phyloP scores from a whole-genome alignment of 2,888 invertebrate genomes.

The Imbricaverruca yamaguchii region DNA sequence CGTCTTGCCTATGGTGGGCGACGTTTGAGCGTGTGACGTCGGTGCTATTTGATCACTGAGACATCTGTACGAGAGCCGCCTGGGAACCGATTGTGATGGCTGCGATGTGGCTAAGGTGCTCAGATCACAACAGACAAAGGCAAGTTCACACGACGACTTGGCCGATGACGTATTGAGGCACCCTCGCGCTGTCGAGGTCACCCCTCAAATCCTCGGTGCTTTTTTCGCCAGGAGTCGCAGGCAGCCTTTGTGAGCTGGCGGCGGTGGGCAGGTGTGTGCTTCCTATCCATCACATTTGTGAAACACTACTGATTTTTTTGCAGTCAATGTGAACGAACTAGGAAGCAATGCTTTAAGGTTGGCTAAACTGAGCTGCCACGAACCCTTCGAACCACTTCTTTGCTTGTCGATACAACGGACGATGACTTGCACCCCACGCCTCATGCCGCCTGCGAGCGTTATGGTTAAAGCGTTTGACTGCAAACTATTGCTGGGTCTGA shows the following conservation, averaged over 20 bases:
- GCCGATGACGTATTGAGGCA: not conserved
- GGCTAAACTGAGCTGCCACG: not conserved
- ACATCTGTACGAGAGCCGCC: not conserved
- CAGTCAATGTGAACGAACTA: not conserved
- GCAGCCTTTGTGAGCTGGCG: not conserved
- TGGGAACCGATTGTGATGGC: not conserved
- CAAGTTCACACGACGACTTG: not conserved
- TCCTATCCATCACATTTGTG: conserved; percentile 3
- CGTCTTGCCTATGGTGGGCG: not conserved
- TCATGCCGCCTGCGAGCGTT: not conserved
- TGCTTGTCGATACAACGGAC: not conserved
- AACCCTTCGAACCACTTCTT: not conserved
- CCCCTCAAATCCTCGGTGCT: not conserved
- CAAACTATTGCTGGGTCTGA: not conserved
- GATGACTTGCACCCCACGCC: not conserved
- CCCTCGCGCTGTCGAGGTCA: not conserved
- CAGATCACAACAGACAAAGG: conserved; percentile 7
- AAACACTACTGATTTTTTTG: conserved; percentile 17
- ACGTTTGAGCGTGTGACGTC: not conserved
- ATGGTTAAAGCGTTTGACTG: not conserved
- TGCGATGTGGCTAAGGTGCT: not conserved
- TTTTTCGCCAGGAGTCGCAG: not conserved
- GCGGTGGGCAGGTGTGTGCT: not conserved
- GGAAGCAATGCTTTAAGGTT: not conserved
- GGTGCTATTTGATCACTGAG: not conserved